Evolutionary conservation across 2,888 invertebrate genomes (phyloP).

Genomic region (Cristatella mucedo): DNA sequence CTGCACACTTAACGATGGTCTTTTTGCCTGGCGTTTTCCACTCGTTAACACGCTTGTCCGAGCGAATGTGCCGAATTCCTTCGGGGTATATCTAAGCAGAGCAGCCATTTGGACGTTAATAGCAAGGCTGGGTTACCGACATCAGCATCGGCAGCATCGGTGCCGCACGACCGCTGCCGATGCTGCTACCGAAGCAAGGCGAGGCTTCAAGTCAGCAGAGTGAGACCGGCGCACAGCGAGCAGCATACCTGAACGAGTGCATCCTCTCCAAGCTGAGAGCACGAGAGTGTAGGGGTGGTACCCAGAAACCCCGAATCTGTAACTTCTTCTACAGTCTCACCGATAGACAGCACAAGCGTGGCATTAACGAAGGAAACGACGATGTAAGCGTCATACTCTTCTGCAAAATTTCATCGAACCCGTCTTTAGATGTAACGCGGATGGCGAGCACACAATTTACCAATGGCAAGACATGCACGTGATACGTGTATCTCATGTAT

Average conservation of each 20-base stretch:
- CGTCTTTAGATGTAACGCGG: too few species aligned
- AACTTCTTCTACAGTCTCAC: constrained; percentile 99
- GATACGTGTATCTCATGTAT: too few species aligned
- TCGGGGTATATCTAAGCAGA: constrained; percentile 70
- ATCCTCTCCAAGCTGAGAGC: constrained; percentile 91
- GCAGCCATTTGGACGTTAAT: too few species aligned
- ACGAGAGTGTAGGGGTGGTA: constrained; percentile 93
- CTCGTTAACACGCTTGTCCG: constrained; percentile 93
- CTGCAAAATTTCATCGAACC: constrained; percentile 52
- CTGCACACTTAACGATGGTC: constrained; percentile 88
- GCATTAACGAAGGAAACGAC: constrained; percentile 98
- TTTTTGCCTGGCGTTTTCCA: constrained; percentile 98
- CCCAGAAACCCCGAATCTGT: constrained; percentile 97
- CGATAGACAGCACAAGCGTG: constrained; percentile 92
- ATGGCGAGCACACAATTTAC: too few species aligned
- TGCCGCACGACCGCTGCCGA: too few species aligned
- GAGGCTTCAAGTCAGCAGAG: too few species aligned
- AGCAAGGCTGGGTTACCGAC: too few species aligned
- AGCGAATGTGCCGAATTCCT: constrained; percentile 91
- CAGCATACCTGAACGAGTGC: constrained; percentile 72
- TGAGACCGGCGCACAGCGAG: constrained; percentile 7
- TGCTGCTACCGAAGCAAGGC: too few species aligned
- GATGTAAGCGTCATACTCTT: constrained; percentile 96
- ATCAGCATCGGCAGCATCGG: too few species aligned
- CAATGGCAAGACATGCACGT: too few species aligned